Evolutionary conservation across 2,113 vertebrate genomes (phyloP).

Genomic region (Aptenodytes patagonicus): DNA sequence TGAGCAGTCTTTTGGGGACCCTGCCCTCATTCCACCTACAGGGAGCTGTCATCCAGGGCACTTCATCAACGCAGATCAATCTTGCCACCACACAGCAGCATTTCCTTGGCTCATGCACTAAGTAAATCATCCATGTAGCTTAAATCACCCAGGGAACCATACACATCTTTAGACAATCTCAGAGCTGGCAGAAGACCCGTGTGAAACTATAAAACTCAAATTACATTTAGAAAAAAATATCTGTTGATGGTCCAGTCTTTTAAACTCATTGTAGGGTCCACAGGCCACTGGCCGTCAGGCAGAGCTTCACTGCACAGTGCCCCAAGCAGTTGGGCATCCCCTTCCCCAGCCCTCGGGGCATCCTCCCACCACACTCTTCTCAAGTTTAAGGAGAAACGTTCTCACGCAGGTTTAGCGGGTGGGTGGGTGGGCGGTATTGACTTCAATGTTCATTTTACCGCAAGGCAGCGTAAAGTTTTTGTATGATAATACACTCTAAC

Average conservation of each 20-base stretch:
- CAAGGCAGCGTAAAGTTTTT: neutral
- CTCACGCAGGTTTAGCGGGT: neutral
- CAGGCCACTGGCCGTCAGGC: rapidly evolving
- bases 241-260: neutral
- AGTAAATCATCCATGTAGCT: neutral
- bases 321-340: neutral
- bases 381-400: neutral
- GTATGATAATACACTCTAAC: neutral
- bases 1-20: neutral
- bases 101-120: rapidly evolving
- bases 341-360: neutral
- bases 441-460: neutral
- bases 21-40: neutral
- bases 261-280: neutral
- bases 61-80: neutral
- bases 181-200: neutral
- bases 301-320: rapidly evolving
- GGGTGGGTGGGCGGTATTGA: neutral
- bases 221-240: neutral
- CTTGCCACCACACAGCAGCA: rapidly evolving
- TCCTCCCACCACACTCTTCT: neutral
- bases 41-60: neutral
- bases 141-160: neutral
- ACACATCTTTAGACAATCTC: neutral
- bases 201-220: neutral